Evolutionary conservation across 2,797 vertebrate species (phyloP).

Genomic region (Notamacropus eugenii): DNA sequence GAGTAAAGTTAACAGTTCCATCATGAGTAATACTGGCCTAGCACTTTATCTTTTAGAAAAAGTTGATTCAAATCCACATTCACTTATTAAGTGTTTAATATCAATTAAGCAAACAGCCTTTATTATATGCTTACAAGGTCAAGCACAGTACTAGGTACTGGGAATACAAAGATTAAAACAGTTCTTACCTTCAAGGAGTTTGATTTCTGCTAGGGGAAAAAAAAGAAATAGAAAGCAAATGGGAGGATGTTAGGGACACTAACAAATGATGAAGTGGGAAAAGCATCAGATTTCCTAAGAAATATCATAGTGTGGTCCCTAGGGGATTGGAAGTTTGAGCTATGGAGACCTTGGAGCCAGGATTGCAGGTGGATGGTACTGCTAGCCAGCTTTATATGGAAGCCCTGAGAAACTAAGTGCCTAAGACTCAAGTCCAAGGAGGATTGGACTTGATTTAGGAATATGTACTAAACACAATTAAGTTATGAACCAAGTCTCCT

Average conservation of each 20-base stretch:
- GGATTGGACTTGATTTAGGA: not conserved
- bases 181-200: not conserved
- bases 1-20: not conserved
- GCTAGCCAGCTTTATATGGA: not conserved
- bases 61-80: not conserved
- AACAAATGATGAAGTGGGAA: not conserved
- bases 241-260: not conserved
- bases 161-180: not conserved
- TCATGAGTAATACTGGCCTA: conserved; percentile 11
- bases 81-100: not conserved
- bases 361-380: not conserved
- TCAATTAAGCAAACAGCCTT: not conserved
- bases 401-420: not conserved
- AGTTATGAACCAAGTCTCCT: not conserved
- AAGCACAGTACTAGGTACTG: not conserved
- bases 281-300: not conserved
- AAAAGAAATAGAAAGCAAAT: not conserved
- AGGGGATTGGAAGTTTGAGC: not conserved
- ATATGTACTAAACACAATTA: not conserved
- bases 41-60: not conserved
- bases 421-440: not conserved
- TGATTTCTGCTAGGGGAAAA: not conserved
- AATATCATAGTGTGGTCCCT: not conserved
- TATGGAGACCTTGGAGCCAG: not conserved
- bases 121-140: not conserved